Evolutionary conservation across 2,888 invertebrate species (phyloP), one percentile per base, ranked within the genome.

Genomic region (Ophion ventricosus): DNA sequence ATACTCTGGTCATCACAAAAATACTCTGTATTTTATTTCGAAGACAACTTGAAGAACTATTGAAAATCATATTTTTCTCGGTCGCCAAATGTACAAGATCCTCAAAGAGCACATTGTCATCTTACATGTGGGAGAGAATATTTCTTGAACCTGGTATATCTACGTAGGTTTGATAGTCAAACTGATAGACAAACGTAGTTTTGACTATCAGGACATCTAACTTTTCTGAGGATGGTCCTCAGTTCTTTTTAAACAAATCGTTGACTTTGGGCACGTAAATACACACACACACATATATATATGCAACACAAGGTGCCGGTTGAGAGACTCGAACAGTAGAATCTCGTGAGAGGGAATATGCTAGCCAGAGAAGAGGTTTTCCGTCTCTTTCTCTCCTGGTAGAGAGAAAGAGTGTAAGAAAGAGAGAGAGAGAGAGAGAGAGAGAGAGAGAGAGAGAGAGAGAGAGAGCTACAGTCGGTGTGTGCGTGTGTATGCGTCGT

Each of bases 361-460:
- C 72, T 56, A 57, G 64, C 73, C 63, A 72, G 70, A 72, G 59
- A 59, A 69, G 43, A 72, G 25, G 40, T 66, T 72, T 54, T 82
- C 82, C 83, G 57, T 80, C 77, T 84, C 84, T 83, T 84, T 79
- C 49, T 49, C 83, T 76, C 85, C 72, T 83, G 84, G 84, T 87
- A 29, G 74, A 63, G 75, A 72, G 11, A 43, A 84, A 83, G 87
- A 17, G 69, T 63, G 75, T 66, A 79, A 76, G 67, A 75, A 63
- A 72, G 75, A 77, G 26, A 80, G 59, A 73, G 35, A 66, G 40
- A 67, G 54, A 70, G 29, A 23, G 35, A 35, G 43, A 43, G 85
- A 84, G 87, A 23, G 74, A 69, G 75, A 72, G 82, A 78, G 67
- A 74, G 67, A 75, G 74, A 77, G 26, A 80, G 59, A 73, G 35